Conservation (phyloP, 1,140 invertebrate species). For the Teleopsis dalmanni region DNA sequence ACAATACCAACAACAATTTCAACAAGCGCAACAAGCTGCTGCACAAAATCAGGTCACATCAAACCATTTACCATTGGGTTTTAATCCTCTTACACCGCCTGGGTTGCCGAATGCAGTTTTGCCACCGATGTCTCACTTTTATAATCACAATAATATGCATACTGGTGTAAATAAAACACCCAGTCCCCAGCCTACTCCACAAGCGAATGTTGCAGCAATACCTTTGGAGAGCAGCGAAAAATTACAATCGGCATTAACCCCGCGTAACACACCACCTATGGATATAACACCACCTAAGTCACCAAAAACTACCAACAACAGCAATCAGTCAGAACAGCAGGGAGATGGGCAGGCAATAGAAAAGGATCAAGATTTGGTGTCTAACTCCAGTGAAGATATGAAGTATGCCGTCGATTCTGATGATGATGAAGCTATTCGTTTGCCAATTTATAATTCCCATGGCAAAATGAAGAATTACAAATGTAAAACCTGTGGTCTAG, state of each 20-base stretch:
- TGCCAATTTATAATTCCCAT: conserved; percentile 70
- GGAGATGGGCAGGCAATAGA: conserved; percentile 20
- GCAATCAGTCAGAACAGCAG: conserved; percentile 10
- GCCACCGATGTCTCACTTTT: conserved; percentile 40
- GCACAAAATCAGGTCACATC: conserved; percentile 20
- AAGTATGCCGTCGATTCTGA: conserved; percentile 49
- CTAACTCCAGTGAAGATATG: conserved; percentile 46
- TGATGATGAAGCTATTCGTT: conserved; percentile 55
- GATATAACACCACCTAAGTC: conserved; percentile 51
- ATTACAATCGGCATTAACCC: conserved; percentile 21
- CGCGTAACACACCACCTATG: conserved; percentile 39
- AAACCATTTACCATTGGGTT: conserved; percentile 33
- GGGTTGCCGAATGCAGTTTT: conserved; percentile 45
- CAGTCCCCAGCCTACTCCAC: conserved; percentile 35
- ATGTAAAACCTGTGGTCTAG: conserved; percentile 87
- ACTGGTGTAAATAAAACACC: conserved; percentile 39
- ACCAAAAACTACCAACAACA: conserved; percentile 41
- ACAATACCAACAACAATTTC: conserved; percentile 40
- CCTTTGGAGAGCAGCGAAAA: conserved; percentile 13
- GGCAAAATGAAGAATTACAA: conserved; percentile 80
- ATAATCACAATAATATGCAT: conserved; percentile 20
- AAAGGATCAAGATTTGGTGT: conserved; percentile 45
- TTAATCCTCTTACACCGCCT: conserved; percentile 46
- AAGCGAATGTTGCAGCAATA: conserved; percentile 9
- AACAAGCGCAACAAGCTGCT: conserved; percentile 30